phyloP scores from a whole-genome alignment of 2,888 invertebrate species.

The Conchocele bisecta region DNA sequence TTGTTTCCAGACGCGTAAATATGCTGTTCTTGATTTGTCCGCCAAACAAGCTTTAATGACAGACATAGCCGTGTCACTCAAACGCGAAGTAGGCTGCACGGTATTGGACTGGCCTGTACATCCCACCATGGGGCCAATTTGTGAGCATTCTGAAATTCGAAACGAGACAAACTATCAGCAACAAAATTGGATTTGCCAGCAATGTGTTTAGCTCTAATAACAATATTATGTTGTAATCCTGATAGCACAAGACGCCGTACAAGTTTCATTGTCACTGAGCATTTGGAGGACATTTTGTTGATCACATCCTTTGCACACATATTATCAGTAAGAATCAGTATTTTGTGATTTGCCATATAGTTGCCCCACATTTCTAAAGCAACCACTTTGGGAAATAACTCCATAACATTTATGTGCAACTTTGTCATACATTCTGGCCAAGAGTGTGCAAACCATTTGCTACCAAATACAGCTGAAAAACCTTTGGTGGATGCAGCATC shows the following conservation, averaged over 20 bases:
- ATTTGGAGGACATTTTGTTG: constrained; percentile 28
- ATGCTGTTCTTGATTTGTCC: too few species aligned
- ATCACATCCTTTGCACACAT: constrained; percentile 12
- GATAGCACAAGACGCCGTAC: constrained; percentile 20
- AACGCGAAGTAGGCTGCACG: background rate
- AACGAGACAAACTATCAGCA: constrained; percentile 22
- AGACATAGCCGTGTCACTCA: background rate
- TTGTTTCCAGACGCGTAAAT: too few species aligned
- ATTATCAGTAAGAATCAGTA: constrained; percentile 37
- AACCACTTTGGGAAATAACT: constrained; percentile 33
- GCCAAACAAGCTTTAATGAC: background rate
- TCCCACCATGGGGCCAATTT: constrained; percentile 21
- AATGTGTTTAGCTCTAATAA: constrained; percentile 22
- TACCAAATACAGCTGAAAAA: background rate
- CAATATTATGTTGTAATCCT: constrained; percentile 10
- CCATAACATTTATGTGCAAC: constrained; percentile 15
- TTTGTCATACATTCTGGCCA: background rate
- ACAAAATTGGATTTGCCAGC: constrained; percentile 16
- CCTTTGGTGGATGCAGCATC: too few species aligned
- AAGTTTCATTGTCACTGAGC: constrained; percentile 16
- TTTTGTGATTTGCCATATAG: constrained; percentile 21
- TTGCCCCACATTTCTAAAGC: constrained; percentile 28
- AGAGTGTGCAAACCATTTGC: constrained; percentile 14
- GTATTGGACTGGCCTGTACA: background rate
- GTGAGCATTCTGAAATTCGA: constrained; percentile 33